Base-by-base conservation (phyloP, 2,797 vertebrate genomes). In the Mormyrus proboscirostris region DNA sequence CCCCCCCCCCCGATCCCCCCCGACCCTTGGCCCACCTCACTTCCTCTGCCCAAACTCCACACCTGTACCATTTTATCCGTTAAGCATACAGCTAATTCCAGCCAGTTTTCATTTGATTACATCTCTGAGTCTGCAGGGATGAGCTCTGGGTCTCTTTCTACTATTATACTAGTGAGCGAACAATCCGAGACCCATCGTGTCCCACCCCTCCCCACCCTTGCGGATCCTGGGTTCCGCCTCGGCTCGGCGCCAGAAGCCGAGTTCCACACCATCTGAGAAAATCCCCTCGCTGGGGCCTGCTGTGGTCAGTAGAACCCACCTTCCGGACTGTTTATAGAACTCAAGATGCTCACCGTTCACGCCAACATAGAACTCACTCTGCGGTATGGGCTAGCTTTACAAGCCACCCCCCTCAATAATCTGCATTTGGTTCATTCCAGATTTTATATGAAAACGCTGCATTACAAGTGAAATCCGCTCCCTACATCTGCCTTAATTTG, bases 241-340 rank as follows among this genome's bases (percentile, higher is more conserved):
- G 47, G 83, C 50, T 86, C 50, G 4, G 7, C 4, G 83, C 47
- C 50, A 22, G 22, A 51, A 86, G 50, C 47, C 25, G 3, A 53
- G 50, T 19, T 51, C 38, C 73, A 79, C 41, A 2, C 73, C 16
- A 38, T 86, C 0, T 10, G 83, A 86, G 83, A 86, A 86, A 86
- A 86, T 86, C 47, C 83, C 83, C 49, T 86, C 25, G 9, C 83
- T 53, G 83, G 8, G 83, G 9, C 49, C 50, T 3, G 73, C 73
- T n/a, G 33, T 44, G 38, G 73, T 79, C 73, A 79, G 73, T 79
- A 79, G 73, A 79, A 79, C 33, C 73, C 19, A 79, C 73, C 73
- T 79, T 79, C 73, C 73, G 16, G 73, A 44, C 73, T 79, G 73
- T 79, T 79, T 79, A 47, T 79, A 79, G 73, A 41, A 79, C 73